Conservation (phyloP, 1,140 invertebrate species). For the Holcopasites calliopsidis region DNA sequence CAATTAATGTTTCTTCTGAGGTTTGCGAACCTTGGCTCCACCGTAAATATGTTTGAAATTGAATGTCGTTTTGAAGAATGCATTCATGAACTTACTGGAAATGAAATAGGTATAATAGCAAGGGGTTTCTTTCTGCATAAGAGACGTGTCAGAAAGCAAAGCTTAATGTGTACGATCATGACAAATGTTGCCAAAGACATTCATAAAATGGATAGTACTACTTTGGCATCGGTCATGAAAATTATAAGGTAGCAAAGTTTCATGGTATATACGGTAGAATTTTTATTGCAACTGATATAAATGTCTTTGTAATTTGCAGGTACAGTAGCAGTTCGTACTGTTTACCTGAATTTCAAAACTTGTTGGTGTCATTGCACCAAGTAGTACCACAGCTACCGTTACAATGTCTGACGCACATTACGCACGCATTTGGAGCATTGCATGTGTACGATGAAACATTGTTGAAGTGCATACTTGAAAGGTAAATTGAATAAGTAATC, state of each 20-base stretch:
- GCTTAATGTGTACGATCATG: slow-evolving; percentile 76
- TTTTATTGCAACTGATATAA: background rate
- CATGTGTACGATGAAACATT: slow-evolving; percentile 73
- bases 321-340: background rate
- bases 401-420: slow-evolving; percentile 79
- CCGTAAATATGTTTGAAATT: slow-evolving; percentile 80
- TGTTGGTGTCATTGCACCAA: slow-evolving; percentile 27
- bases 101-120: slow-evolving; percentile 81
- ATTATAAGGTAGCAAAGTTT: slow-evolving; percentile 68
- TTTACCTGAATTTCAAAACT: background rate
- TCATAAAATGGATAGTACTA: slow-evolving; percentile 77
- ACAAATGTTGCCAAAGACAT: slow-evolving; percentile 69
- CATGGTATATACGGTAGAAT: background rate
- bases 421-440: slow-evolving; percentile 76
- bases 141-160: slow-evolving; percentile 76
- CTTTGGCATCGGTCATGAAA: slow-evolving; percentile 81
- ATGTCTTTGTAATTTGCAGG: slow-evolving; percentile 43
- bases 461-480: slow-evolving; percentile 70
- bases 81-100: slow-evolving; percentile 76
- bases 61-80: slow-evolving; percentile 77
- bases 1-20: slow-evolving; percentile 81
- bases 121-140: slow-evolving; percentile 84
- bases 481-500: slow-evolving; percentile 59
- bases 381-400: slow-evolving; percentile 68
- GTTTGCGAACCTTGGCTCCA: slow-evolving; percentile 67